Conservation (phyloP, 2,113 vertebrate genomes). For the Sinocyclocheilus anophthalmus region DNA sequence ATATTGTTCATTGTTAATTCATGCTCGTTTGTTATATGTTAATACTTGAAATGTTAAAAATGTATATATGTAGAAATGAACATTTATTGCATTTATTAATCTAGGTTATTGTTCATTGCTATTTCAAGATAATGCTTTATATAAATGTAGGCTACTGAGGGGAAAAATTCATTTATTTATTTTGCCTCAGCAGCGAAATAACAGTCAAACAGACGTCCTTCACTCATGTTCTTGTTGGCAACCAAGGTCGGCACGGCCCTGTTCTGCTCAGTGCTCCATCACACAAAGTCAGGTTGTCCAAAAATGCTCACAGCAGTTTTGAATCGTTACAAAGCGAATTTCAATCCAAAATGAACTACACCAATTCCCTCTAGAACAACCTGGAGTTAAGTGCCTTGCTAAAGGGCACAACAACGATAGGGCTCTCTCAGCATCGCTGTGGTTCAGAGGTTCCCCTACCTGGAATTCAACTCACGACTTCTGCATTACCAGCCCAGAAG, state of each 20-base stretch:
- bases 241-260: neutral
- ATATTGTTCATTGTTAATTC: neutral
- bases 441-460: constrained; percentile 17
- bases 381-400: constrained; percentile 30
- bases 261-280: neutral
- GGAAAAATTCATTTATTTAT: neutral
- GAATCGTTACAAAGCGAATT: constrained; percentile 19
- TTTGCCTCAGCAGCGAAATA: neutral
- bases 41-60: no score
- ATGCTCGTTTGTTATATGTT: neutral
- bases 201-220: neutral
- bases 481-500: constrained; percentile 12
- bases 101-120: neutral
- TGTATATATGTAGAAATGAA: neutral
- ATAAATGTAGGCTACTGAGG: neutral
- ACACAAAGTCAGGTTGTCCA: constrained; percentile 5
- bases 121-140: neutral
- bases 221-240: neutral
- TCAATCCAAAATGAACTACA: neutral
- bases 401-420: constrained; percentile 3
- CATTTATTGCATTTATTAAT: no score
- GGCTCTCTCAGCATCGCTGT: neutral
- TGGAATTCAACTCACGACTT: constrained; percentile 24
- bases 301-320: constrained; percentile 11
- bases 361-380: constrained; percentile 4